Evolutionary conservation across 2,113 vertebrate species (phyloP).

Genomic region (Narcine bancroftii): DNA sequence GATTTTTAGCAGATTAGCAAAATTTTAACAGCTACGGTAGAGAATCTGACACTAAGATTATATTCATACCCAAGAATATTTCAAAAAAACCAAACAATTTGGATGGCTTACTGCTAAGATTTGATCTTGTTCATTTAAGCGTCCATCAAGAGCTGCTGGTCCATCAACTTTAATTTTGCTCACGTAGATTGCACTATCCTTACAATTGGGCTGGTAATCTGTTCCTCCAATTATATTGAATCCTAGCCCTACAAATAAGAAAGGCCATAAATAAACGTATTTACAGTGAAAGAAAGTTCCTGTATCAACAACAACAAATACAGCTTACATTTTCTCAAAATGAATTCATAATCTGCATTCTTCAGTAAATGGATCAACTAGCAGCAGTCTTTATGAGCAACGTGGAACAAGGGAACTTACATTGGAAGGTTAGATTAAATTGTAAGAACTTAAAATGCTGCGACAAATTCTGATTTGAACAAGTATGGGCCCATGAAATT

Average conservation of each 20-base stretch:
- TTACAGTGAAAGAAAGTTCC: neutral
- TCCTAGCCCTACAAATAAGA: conserved; percentile 69
- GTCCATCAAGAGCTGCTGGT: conserved; percentile 78
- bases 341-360: neutral
- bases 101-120: conserved; percentile 73
- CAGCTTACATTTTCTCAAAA: neutral
- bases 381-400: neutral
- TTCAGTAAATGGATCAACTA: neutral
- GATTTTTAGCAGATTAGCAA: too few relatives aligned
- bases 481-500: neutral
- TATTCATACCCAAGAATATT: neutral
- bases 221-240: conserved; percentile 94
- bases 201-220: conserved; percentile 74
- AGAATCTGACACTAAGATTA: neutral
- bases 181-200: conserved; percentile 86
- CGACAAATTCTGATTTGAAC: neutral
- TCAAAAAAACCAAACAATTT: neutral
- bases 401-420: neutral
- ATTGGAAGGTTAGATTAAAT: neutral
- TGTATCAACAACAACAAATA: neutral
- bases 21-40: too few relatives aligned
- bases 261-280: neutral
- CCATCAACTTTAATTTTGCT: conserved; percentile 87
- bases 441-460: neutral
- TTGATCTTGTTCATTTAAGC: conserved; percentile 86